Evolutionary conservation across 2,113 vertebrate species (phyloP).

Genomic region (Phyllostomus hastatus): DNA sequence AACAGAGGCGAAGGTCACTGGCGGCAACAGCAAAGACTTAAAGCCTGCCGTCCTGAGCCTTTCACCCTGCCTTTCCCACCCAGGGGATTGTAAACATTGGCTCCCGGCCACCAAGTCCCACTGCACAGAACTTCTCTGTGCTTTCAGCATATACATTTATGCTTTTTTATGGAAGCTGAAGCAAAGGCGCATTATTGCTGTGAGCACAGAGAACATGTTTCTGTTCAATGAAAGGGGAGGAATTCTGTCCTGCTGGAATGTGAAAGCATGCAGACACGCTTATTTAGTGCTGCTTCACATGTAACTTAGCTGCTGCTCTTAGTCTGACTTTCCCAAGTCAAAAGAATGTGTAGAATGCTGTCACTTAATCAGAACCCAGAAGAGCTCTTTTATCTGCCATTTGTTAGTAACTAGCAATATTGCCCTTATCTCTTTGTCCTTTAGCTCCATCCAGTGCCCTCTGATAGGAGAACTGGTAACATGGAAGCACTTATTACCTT

Average conservation of each 20-base stretch:
- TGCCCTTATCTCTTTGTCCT: constrained; percentile 82
- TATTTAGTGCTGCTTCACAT: constrained; percentile 75
- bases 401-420: constrained; percentile 84
- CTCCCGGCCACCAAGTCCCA: constrained; percentile 82
- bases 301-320: constrained; percentile 77
- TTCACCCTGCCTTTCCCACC: constrained; percentile 93
- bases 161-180: constrained; percentile 75
- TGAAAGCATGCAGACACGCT: constrained; percentile 78
- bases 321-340: constrained; percentile 85
- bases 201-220: constrained; percentile 68
- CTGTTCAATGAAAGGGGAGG: constrained; percentile 66
- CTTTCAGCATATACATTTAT: constrained; percentile 77
- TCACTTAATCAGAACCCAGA: constrained; percentile 92
- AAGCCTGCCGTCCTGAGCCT: constrained; percentile 85
- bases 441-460: constrained; percentile 77
- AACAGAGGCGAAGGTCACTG: constrained; percentile 85
- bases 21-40: constrained; percentile 85
- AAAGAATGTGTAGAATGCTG: constrained; percentile 95
- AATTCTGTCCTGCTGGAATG: constrained; percentile 74
- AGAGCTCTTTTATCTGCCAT: constrained; percentile 86
- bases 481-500: constrained; percentile 78
- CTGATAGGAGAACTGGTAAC: constrained; percentile 74
- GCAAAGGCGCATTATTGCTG: constrained; percentile 65
- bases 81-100: constrained; percentile 96
- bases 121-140: constrained; percentile 81